phyloP scores from a whole-genome alignment of 2,888 invertebrate genomes.

The Eudemis profundana region DNA sequence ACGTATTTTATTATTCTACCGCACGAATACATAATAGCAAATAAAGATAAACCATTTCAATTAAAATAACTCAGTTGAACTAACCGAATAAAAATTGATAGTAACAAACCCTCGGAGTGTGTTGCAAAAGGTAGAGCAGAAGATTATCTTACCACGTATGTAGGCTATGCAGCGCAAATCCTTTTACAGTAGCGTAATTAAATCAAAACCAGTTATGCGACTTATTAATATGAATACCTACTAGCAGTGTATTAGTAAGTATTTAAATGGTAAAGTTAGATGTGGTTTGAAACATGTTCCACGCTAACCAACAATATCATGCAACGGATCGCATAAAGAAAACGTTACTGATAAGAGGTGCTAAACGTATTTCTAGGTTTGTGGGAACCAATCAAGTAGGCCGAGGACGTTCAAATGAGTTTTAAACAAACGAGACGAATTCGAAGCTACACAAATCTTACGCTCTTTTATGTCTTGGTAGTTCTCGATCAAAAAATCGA shows the following conservation, averaged over 20 bases:
- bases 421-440: conserved; percentile 16
- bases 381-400: conserved; percentile 34
- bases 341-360: conserved; percentile 45
- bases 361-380: conserved; percentile 45
- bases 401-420: conserved; percentile 31
- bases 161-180: conserved; percentile 50
- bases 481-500: conserved; percentile 2
- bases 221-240: conserved; percentile 35
- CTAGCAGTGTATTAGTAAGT: conserved; percentile 20
- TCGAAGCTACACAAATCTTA: conserved; percentile 11
- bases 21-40: not conserved
- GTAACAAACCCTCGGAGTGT: not conserved
- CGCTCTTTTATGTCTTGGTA: not conserved
- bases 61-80: too few species aligned
- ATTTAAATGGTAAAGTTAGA: conserved; percentile 11
- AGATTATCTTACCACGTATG: conserved; percentile 62
- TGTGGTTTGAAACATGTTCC: conserved; percentile 27
- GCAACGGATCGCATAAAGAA: conserved; percentile 37
- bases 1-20: too few species aligned
- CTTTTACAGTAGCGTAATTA: conserved; percentile 51
- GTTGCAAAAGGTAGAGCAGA: conserved; percentile 42
- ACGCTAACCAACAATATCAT: conserved; percentile 17
- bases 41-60: not conserved
- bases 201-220: conserved; percentile 40
- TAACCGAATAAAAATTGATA: not conserved